A percentile compares a stretch with the other conserved stretches of the same genome.
These are phyloP conservation scores for Xyliphius kryptos DNA, from an alignment of 2,113 vertebrate species.

Conservation along the genomic window DNA sequence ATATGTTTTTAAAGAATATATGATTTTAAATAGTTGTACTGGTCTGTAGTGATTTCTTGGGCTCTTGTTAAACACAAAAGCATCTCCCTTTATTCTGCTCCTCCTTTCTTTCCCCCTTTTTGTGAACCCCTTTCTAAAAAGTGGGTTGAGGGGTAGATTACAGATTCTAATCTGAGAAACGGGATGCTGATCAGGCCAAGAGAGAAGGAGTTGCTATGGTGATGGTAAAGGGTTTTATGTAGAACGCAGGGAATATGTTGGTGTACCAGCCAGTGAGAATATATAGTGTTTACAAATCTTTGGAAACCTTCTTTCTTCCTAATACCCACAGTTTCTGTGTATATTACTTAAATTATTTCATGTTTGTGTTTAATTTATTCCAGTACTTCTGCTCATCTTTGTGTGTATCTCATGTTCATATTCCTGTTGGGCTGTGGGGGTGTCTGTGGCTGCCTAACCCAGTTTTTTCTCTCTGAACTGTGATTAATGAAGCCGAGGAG, in stretches of 20 bases:
- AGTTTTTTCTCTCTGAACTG: conserved; percentile 10
- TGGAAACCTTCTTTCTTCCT: neutral
- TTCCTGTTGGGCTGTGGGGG: conserved; percentile 34
- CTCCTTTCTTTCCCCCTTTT: neutral
- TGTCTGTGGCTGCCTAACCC: conserved; percentile 27
- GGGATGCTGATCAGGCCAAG: conserved; percentile 36
- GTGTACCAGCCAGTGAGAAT: conserved; percentile 4
- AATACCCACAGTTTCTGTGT: neutral
- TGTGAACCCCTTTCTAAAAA: neutral
- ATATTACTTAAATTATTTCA: neutral
- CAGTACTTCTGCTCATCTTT: too few species aligned
- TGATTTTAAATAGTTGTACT: too few species aligned
- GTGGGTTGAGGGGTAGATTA: conserved; percentile 30
- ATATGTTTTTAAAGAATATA: too few species aligned
- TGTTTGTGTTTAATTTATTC: neutral
- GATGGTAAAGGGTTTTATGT: conserved; percentile 27
- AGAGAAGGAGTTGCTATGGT: conserved; percentile 42
- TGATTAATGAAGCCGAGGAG: conserved; percentile 38
- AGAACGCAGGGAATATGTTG: conserved; percentile 27
- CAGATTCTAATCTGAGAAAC: conserved; percentile 43
- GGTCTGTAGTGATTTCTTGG: conserved; percentile 55
- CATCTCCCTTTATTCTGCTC: conserved; percentile 17
- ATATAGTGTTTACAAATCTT: conserved; percentile 11
- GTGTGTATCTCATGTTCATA: neutral
- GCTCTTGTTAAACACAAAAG: conserved; percentile 47